These are phyloP conservation scores for Leontocebus nigricollis DNA, from an alignment of 2,797 vertebrate species.

Conservation along the genomic window DNA sequence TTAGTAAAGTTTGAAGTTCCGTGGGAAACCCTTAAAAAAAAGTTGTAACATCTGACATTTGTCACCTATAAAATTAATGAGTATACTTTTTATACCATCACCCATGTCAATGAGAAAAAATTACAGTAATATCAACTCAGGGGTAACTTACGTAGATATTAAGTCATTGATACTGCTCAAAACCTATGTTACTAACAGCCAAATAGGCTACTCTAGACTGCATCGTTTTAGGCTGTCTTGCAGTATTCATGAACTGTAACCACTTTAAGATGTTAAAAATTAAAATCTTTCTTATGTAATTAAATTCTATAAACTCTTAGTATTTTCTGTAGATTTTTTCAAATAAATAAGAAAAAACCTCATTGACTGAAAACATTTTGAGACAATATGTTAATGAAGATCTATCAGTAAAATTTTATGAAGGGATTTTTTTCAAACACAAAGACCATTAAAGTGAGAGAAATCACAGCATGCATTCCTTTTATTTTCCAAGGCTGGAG, in stretches of 20 bases:
- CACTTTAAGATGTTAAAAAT: neutral
- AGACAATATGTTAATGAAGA: constrained; percentile 13
- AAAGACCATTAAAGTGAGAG: constrained; percentile 17
- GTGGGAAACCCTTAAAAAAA: neutral
- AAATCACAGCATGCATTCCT: neutral
- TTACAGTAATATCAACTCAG: neutral
- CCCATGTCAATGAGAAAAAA: neutral
- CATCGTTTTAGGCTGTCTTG: neutral
- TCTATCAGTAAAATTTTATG: neutral
- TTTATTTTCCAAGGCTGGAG: constrained; percentile 30
- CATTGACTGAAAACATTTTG: constrained; percentile 6
- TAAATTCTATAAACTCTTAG: neutral
- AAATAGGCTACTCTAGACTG: neutral
- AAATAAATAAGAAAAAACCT: neutral
- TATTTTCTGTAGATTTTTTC: constrained; percentile 17
- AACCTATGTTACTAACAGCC: neutral
- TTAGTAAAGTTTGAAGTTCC: neutral
- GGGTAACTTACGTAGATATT: neutral
- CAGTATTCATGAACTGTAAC: neutral
- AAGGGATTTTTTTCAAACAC: neutral
- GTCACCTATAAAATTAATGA: neutral
- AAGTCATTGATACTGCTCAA: neutral
- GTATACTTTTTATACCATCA: neutral
- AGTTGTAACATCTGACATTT: neutral
- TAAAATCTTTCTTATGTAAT: neutral